Percentiles rank a stretch among this genome's conserved stretches.
These are phyloP conservation scores for Musca domestica DNA, from an alignment of 1,140 invertebrate species.

Conservation along the genomic window DNA sequence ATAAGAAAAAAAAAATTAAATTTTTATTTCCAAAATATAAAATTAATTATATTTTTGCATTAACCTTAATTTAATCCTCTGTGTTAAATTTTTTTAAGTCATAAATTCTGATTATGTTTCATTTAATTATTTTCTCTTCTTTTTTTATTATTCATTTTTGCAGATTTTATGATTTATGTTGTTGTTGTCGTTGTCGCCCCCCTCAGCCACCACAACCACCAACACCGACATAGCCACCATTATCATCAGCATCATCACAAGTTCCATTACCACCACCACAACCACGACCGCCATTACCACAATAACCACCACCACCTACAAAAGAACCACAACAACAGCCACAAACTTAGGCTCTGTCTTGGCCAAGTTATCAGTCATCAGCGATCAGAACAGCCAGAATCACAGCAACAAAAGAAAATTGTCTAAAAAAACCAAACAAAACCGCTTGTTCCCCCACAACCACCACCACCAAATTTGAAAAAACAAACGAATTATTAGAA, in stretches of 20 bases:
- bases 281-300: conserved; percentile 21
- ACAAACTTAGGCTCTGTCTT: too few species aligned
- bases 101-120: conserved; percentile 17
- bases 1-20: too few species aligned
- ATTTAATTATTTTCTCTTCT: conserved; percentile 22
- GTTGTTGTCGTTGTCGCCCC: conserved; percentile 20
- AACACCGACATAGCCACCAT: conserved; percentile 20
- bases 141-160: conserved; percentile 26
- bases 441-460: too few species aligned
- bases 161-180: conserved; percentile 30
- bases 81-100: conserved; percentile 13
- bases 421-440: too few species aligned
- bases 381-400: too few species aligned
- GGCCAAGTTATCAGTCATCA: too few species aligned
- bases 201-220: conserved; percentile 27
- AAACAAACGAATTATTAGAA: too few species aligned
- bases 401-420: too few species aligned
- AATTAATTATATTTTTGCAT: background rate
- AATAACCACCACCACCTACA: conserved; percentile 7
- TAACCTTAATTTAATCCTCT: background rate
- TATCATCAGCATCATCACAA: background rate
- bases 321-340: too few species aligned
- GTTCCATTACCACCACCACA: background rate
- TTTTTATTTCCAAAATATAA: too few species aligned
- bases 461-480: too few species aligned